Conservation (phyloP, 1,140 invertebrate genomes). For the honey bee (Apis mellifera) region Amel_HAv3.1 CM009931.2:26007001-26007500, state of each 20-base stretch:
- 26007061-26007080: too few species aligned
- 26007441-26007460: neutral
- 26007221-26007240: neutral
- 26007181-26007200: neutral
- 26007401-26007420: slow-evolving; percentile 15
- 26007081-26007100: too few species aligned
- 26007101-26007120: too few species aligned
- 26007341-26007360: slow-evolving; percentile 42
- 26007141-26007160: too few species aligned
- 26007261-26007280: neutral
- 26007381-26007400: slow-evolving; percentile 50
- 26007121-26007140: too few species aligned
- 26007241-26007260: too few species aligned
- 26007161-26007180: neutral
- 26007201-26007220: neutral
- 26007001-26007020: too few species aligned
- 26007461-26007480: neutral
- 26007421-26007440: neutral
- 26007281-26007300: slow-evolving; percentile 26
- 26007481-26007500: neutral
- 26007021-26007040: too few species aligned
- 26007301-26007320: slow-evolving; percentile 15
- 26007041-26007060: too few species aligned
- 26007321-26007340: slow-evolving; percentile 27
- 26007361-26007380: slow-evolving; percentile 42